Conservation (phyloP, 2,888 invertebrate genomes). For the Tenthredo livida region DNA sequence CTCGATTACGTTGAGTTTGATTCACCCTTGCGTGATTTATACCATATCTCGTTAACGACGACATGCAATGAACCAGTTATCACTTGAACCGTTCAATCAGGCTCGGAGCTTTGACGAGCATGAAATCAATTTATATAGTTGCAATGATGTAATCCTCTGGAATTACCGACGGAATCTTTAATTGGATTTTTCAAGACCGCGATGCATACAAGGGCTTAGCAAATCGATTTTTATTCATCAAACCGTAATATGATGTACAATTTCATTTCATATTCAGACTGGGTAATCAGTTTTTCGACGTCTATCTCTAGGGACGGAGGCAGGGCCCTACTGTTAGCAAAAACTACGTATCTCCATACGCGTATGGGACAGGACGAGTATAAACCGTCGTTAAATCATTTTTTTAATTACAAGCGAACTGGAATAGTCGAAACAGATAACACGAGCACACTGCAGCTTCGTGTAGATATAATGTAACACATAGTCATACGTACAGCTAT, state of each 20-base stretch:
- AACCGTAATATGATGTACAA: neutral
- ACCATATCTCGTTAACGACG: neutral
- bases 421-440: slow-evolving; percentile 51
- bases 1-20: neutral
- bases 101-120: neutral
- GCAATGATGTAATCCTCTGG: neutral
- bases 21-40: neutral
- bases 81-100: neutral
- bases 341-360: neutral
- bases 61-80: neutral
- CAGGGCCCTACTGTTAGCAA: neutral
- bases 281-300: neutral
- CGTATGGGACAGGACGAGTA: neutral
- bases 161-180: neutral
- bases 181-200: neutral
- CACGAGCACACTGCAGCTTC: neutral
- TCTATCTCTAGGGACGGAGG: neutral
- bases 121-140: neutral
- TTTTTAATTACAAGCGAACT: slow-evolving; percentile 50
- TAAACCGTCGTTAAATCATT: slow-evolving; percentile 49
- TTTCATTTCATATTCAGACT: neutral
- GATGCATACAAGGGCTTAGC: neutral
- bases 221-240: neutral
- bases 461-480: slow-evolving; percentile 16
- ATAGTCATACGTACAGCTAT: slow-evolving; percentile 24